Conservation (phyloP, 2,113 vertebrate genomes). For the Cacatua alba region DNA sequence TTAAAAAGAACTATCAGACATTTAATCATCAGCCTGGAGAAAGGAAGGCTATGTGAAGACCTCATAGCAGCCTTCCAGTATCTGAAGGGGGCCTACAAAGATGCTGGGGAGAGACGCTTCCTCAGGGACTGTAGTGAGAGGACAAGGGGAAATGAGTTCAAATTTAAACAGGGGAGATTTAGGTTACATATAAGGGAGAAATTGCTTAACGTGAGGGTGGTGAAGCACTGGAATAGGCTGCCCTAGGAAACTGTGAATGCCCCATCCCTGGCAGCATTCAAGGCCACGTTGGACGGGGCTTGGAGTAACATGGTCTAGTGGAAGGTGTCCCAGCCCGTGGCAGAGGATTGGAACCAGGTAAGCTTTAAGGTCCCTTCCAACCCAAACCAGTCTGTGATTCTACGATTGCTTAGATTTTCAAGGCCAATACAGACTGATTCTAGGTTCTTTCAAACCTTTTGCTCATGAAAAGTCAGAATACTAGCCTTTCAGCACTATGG, state of each 20-base stretch:
- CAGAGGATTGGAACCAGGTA: not conserved
- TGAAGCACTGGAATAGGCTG: not conserved
- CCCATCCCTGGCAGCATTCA: not conserved
- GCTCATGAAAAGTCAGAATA: not conserved
- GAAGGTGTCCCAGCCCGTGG: not conserved
- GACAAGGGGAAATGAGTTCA: not conserved
- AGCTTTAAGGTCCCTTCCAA: not conserved
- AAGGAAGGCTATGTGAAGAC: not conserved
- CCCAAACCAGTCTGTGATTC: not conserved
- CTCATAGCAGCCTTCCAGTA: not conserved
- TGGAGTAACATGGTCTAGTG: not conserved
- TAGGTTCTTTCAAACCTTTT: not conserved
- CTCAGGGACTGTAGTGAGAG: not conserved
- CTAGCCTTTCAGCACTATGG: not conserved
- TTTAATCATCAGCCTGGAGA: not conserved
- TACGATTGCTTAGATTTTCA: not conserved
- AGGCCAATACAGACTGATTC: not conserved
- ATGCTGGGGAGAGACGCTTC: not conserved
- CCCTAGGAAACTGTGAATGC: not conserved
- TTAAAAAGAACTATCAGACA: not conserved
- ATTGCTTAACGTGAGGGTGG: not conserved
- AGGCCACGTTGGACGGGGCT: not conserved
- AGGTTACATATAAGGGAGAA: not conserved
- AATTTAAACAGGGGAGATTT: not conserved
- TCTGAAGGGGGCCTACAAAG: not conserved